Evolutionary conservation across 2,888 invertebrate species (phyloP).

Genomic region (Gymnocheta viridis): DNA sequence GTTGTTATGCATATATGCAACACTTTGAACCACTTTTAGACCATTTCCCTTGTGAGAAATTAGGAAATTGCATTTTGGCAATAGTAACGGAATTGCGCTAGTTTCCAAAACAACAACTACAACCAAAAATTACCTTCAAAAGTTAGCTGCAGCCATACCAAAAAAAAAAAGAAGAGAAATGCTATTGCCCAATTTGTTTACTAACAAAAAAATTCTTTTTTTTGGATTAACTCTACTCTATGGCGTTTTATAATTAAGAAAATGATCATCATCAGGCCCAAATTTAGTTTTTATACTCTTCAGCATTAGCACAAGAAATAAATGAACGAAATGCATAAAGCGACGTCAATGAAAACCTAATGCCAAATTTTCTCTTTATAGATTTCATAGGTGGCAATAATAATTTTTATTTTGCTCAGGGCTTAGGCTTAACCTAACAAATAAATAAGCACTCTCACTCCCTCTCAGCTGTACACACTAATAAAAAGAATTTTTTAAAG

Average conservation of each 20-base stretch:
- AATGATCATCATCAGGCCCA: not conserved
- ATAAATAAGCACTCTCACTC: not conserved
- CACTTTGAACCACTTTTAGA: conserved; percentile 73
- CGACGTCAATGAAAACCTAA: conserved; percentile 18
- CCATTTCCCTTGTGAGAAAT: conserved; percentile 79
- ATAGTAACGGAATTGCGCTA: conserved; percentile 62
- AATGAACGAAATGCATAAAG: not conserved
- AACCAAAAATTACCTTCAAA: conserved; percentile 13
- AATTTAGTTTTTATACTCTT: not conserved
- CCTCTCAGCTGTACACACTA: not conserved
- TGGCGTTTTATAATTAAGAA: conserved; percentile 15
- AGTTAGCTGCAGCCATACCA: not conserved
- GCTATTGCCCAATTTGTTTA: conserved; percentile 40
- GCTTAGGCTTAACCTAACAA: conserved; percentile 30
- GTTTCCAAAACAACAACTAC: conserved; percentile 30
- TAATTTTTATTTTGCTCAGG: conserved; percentile 46
- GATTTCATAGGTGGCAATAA: conserved; percentile 59
- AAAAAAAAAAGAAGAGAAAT: not conserved
- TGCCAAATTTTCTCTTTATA: conserved; percentile 32
- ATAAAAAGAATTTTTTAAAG: not conserved
- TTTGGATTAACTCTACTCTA: conserved; percentile 22
- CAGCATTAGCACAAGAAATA: not conserved
- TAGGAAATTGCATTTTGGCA: conserved; percentile 79
- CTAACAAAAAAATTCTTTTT: conserved; percentile 17
- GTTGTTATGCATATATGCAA: conserved; percentile 46